Percentiles rank a stretch among this genome's conserved stretches.
phyloP scores from a whole-genome alignment of 2,888 invertebrate genomes.

The Pristionchus japonicus region DNA sequence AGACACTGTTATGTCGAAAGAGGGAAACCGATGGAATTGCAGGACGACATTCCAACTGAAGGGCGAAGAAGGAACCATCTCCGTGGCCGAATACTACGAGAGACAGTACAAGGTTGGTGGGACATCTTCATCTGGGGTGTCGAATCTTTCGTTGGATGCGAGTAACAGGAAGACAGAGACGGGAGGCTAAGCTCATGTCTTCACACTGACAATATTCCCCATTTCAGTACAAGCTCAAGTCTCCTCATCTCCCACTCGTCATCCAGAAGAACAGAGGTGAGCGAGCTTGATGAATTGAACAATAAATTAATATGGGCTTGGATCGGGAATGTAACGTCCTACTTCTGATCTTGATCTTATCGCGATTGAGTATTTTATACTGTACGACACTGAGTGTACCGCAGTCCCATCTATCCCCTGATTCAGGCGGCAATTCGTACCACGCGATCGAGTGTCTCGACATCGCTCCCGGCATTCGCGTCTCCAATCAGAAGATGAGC shows the following conservation, averaged over 20 bases:
- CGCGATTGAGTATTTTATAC: too few relatives aligned
- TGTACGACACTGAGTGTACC: too few relatives aligned
- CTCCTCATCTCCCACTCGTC: not conserved
- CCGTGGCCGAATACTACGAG: not conserved
- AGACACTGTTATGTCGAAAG: too few relatives aligned
- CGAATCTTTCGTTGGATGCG: too few relatives aligned
- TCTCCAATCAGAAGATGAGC: not conserved
- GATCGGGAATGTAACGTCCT: too few relatives aligned
- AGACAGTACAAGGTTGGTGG: not conserved
- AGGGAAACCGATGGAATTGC: not conserved
- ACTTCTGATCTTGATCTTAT: not conserved
- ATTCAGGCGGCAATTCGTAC: not conserved
- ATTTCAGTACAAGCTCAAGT: not conserved
- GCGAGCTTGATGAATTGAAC: too few relatives aligned
- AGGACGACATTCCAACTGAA: not conserved
- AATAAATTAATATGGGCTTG: too few relatives aligned
- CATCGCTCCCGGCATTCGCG: not conserved
- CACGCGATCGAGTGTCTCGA: constrained; percentile 20
- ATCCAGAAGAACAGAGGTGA: not conserved
- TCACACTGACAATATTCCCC: not conserved
- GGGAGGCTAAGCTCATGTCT: not conserved
- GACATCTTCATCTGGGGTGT: too few relatives aligned
- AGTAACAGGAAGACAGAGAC: too few relatives aligned
- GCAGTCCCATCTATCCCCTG: too few relatives aligned
- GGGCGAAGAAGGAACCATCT: not conserved